A percentile compares a stretch with the other conserved stretches of the same genome.
These are phyloP conservation scores for Pachydiplax longipennis DNA, from an alignment of 2,888 invertebrate species.

Conservation along the genomic window DNA sequence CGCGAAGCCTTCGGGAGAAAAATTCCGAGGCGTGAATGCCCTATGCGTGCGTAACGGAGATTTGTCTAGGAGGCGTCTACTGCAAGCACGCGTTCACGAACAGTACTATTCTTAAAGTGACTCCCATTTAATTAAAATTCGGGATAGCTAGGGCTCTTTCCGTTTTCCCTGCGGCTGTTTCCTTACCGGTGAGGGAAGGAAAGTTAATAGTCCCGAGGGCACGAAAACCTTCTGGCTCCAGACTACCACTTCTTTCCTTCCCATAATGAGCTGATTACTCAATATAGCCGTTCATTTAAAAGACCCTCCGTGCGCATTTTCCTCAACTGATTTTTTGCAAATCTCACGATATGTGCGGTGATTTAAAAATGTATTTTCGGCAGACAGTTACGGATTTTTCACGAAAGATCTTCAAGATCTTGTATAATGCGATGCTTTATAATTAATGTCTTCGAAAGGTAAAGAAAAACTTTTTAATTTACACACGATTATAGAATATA, in stretches of 20 bases:
- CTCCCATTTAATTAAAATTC: neutral
- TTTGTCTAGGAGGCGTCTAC: neutral
- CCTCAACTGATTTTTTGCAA: too few species aligned
- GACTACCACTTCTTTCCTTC: neutral
- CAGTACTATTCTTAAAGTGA: neutral
- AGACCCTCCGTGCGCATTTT: too few species aligned
- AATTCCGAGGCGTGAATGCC: neutral
- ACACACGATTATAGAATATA: too few species aligned
- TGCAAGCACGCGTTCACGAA: neutral
- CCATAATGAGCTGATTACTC: neutral
- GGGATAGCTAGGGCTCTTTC: neutral
- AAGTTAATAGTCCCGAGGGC: neutral
- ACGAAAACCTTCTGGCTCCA: neutral
- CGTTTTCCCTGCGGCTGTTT: neutral
- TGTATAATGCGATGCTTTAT: too few species aligned
- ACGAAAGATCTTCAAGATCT: too few species aligned
- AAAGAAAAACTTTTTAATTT: too few species aligned
- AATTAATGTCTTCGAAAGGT: too few species aligned
- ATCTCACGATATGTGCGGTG: too few species aligned
- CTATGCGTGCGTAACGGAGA: neutral
- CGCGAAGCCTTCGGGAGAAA: neutral
- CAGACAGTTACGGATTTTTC: too few species aligned
- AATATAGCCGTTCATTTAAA: neutral
- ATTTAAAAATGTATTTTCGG: too few species aligned
- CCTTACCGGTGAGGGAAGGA: neutral